Conservation (phyloP, 2,888 invertebrate species). For the Endomychus coccineus region DNA sequence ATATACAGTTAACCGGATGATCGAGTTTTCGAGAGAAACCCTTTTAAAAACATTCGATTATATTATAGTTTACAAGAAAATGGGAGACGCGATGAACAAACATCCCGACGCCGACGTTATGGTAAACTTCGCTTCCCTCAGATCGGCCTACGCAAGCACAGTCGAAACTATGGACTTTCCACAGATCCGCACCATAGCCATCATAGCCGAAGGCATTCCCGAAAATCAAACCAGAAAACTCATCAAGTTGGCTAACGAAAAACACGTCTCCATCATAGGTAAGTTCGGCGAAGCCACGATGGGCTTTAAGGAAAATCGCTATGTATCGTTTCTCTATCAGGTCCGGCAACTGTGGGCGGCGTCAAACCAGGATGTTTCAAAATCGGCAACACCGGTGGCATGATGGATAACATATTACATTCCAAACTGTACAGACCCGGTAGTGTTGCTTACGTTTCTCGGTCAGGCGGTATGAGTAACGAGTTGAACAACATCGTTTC, state of each 20-base stretch:
- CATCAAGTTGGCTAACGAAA: slow-evolving; percentile 74
- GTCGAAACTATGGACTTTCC: slow-evolving; percentile 90
- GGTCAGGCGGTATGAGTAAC: slow-evolving; percentile 99
- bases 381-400: slow-evolving; percentile 98
- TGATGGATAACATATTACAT: slow-evolving; percentile 98
- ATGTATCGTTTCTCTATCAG: not conserved
- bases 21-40: too few relatives aligned
- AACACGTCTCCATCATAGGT: slow-evolving; percentile 47
- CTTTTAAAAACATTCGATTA: too few relatives aligned
- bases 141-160: slow-evolving; percentile 96
- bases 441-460: slow-evolving; percentile 95
- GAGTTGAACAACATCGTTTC: slow-evolving; percentile 97
- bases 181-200: slow-evolving; percentile 92
- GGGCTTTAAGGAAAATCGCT: not conserved
- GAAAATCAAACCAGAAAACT: slow-evolving; percentile 96
- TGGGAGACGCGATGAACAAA: slow-evolving; percentile 92
- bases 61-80: slow-evolving; percentile 76
- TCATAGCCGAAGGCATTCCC: slow-evolving; percentile 98
- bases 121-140: slow-evolving; percentile 94
- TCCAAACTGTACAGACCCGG: slow-evolving; percentile 96
- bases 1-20: too few relatives aligned
- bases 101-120: slow-evolving; percentile 93
- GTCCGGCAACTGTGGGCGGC: slow-evolving; percentile 94
- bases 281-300: not conserved
- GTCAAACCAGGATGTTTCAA: slow-evolving; percentile 97